Evolutionary conservation across 2,113 vertebrate genomes (phyloP).

Genomic region (Todiramphus saurophagus): DNA sequence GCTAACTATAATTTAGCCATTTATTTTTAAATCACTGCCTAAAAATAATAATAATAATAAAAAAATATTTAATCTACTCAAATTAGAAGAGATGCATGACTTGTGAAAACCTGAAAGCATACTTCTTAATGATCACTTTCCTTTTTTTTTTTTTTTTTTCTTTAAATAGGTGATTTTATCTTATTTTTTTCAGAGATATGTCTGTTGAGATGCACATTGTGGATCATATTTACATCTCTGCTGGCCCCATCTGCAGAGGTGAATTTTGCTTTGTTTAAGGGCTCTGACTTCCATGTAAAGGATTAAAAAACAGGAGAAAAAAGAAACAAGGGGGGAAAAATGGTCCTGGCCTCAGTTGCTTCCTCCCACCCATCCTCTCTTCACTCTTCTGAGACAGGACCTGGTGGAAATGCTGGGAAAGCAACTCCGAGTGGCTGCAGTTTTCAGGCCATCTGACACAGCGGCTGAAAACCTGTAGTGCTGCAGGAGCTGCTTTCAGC

Average conservation of each 20-base stretch:
- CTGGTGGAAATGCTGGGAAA: background rate
- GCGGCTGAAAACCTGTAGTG: background rate
- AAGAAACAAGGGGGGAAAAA: background rate
- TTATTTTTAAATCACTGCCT: constrained; percentile 66
- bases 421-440: background rate
- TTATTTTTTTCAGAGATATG: background rate
- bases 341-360: background rate
- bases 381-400: background rate
- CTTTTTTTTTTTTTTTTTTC: background rate
- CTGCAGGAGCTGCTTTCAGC: background rate
- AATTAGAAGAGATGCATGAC: constrained; percentile 58
- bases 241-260: background rate
- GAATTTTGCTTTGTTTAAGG: constrained; percentile 32
- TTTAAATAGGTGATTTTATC: constrained; percentile 23
- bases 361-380: background rate
- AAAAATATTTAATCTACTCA: constrained; percentile 1
- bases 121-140: constrained; percentile 43
- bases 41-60: background rate
- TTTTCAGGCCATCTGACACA: background rate
- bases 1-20: constrained; percentile 60
- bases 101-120: constrained; percentile 57
- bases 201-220: constrained; percentile 46
- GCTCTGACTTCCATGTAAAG: constrained; percentile 34
- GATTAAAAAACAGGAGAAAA: background rate
- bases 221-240: constrained; percentile 8